Percentiles rank a stretch among this genome's conserved stretches.
Evolutionary conservation across 2,888 invertebrate genomes (phyloP).

Genomic region (Agriopis leucophaearia): DNA sequence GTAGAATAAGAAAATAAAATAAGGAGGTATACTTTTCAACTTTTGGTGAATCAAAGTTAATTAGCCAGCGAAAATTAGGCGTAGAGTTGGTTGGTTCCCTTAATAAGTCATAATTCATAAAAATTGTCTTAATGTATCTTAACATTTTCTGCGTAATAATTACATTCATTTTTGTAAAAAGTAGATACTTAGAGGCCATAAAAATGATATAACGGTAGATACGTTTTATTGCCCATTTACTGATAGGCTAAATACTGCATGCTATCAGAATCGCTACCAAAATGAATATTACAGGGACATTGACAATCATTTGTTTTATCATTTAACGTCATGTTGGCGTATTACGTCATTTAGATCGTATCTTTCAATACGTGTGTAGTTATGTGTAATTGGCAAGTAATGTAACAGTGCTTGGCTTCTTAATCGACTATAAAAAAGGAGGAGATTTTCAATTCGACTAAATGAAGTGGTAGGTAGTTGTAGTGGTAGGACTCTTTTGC

Average conservation of each 20-base stretch:
- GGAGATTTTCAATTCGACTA: no score
- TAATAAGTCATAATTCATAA: no score
- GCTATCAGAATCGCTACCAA: slow-evolving; percentile 11
- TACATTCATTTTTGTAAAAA: neutral
- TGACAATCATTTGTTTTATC: slow-evolving; percentile 17
- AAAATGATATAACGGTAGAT: slow-evolving; percentile 2
- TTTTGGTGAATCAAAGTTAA: no score
- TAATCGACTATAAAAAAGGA: no score
- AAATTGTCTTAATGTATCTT: no score
- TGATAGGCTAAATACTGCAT: slow-evolving; percentile 7
- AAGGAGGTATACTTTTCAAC: no score
- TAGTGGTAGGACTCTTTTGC: no score
- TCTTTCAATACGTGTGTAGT: slow-evolving; percentile 9
- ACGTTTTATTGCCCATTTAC: slow-evolving; percentile 1
- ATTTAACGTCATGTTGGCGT: slow-evolving; percentile 2
- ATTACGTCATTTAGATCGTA: slow-evolving; percentile 23
- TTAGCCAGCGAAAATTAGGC: no score
- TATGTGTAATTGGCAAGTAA: neutral
- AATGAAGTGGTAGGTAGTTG: no score
- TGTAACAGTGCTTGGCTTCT: neutral
- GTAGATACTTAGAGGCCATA: neutral
- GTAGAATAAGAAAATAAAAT: no score
- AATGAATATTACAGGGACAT: slow-evolving; percentile 18
- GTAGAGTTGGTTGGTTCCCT: no score
- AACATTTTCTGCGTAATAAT: no score